phyloP scores from a whole-genome alignment of 2,113 vertebrate species.

The Calyptomena viridis region DNA sequence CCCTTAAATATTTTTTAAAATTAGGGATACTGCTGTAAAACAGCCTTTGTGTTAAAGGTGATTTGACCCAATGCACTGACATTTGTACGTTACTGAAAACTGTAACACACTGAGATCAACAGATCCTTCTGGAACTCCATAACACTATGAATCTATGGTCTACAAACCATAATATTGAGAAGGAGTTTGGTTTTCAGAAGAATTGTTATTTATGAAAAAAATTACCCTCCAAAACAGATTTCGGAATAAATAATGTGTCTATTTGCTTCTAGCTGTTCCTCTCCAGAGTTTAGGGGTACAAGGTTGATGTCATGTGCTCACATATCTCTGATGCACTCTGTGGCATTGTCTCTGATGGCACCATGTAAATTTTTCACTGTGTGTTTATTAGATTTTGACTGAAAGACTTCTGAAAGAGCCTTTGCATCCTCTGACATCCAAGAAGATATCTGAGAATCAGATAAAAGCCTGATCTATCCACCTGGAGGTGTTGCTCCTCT shows the following conservation, averaged over 20 bases:
- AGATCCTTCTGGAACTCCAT: not conserved
- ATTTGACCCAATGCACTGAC: not conserved
- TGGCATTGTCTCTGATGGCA: not conserved
- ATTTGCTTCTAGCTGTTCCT: not conserved
- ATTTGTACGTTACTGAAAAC: not conserved
- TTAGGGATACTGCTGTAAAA: not conserved
- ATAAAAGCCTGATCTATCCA: not conserved
- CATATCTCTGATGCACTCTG: not conserved
- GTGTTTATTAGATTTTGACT: not conserved
- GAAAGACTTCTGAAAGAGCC: slow-evolving; percentile 27
- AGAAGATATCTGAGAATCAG: not conserved
- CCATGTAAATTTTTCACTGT: not conserved
- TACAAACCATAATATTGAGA: not conserved
- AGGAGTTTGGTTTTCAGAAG: not conserved
- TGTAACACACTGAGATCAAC: not conserved
- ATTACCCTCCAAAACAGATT: not conserved
- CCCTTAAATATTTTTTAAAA: not conserved
- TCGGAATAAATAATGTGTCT: not conserved
- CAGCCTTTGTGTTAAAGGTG: not conserved
- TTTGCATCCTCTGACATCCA: not conserved
- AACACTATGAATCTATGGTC: not conserved
- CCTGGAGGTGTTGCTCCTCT: not conserved
- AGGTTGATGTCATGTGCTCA: not conserved
- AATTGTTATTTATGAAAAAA: not conserved
- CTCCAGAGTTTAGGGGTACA: not conserved